Percentiles rank a stretch among this genome's conserved stretches.
Evolutionary conservation across 2,113 vertebrate species (phyloP).

Genomic region (Rhabdomys dilectus): DNA sequence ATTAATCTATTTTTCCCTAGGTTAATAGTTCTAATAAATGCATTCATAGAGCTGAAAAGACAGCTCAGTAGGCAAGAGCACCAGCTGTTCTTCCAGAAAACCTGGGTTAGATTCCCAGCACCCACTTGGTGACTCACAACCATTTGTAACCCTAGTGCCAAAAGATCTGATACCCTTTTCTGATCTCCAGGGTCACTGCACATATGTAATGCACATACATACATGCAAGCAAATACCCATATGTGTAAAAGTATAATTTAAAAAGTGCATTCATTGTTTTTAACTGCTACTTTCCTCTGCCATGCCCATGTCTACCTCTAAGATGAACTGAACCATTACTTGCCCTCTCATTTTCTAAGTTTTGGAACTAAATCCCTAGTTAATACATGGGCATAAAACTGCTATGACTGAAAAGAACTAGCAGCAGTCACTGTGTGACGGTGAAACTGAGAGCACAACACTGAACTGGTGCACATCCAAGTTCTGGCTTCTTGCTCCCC

Average conservation of each 20-base stretch:
- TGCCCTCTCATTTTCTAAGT: background rate
- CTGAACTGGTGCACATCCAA: background rate
- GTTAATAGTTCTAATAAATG: background rate
- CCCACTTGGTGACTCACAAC: background rate
- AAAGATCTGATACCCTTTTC: background rate
- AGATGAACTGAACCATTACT: background rate
- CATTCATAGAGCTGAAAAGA: background rate
- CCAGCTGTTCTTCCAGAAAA: background rate
- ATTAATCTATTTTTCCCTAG: background rate
- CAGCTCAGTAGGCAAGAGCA: background rate
- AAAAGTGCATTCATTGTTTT: background rate
- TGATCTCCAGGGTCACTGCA: background rate
- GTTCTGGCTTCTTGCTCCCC: background rate
- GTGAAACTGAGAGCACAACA: background rate
- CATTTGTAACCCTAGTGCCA: background rate
- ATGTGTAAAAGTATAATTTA: background rate
- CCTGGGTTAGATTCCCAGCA: background rate
- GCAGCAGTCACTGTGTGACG: background rate
- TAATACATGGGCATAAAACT: background rate
- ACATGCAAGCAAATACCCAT: background rate
- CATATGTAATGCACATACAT: background rate
- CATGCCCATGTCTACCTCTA: slow-evolving; percentile 36
- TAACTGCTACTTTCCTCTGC: background rate
- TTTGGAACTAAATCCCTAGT: slow-evolving; percentile 33
- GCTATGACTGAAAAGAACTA: slow-evolving; percentile 21